Base-by-base conservation (phyloP, 35 echinoderm and acorn worm genomes). In the Ptychodera flava region DNA sequence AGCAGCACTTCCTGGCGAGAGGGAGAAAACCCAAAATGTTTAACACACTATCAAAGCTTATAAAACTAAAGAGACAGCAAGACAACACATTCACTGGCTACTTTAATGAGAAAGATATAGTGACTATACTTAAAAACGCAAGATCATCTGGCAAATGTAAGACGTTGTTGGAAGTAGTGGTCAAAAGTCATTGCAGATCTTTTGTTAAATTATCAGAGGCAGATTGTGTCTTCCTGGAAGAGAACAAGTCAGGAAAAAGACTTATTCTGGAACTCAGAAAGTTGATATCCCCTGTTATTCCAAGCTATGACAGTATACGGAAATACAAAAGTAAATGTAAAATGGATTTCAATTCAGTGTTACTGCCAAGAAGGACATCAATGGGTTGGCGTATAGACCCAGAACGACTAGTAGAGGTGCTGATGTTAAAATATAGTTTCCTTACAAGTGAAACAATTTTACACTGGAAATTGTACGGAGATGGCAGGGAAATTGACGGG, bases 271-370 rank as follows among this genome's bases (percentile, higher is more conserved):
- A 90, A n/a, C 82, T 90, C 0, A 33, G 82, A 35, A 36, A 29
- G 16, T 84, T 33, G 36, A 16, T 90, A 12, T 82, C 82, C 1
- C 37, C 31, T 1, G 22, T 37, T 14, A 0, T 90, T 1, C 34
- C 82, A 0, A 77, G 81, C 15, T 1, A 28, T 36, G 32, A 16
- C 29, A 82, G 16, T 28, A 82, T 15, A 82, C 75, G 87, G n/a
- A 16, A 38, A n/a, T 37, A 82, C 29, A 89, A 89, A 82, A 89
- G 29, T 15, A 79, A 89, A 32, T 89, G 83, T 34, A 83, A 82
- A 81, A 90, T 81, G 38, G 88, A 90, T 33, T 84, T 90, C 36
- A 33, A 90, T 78, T 83, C 88, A 1, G 83, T 90, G n/a, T 78
- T 64, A 1, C 12, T 33, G 15, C 88, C 88, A n/a, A 33, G 79